Evolutionary conservation across 2,113 vertebrate genomes (phyloP).

Genomic region (Myotis brandtii): DNA sequence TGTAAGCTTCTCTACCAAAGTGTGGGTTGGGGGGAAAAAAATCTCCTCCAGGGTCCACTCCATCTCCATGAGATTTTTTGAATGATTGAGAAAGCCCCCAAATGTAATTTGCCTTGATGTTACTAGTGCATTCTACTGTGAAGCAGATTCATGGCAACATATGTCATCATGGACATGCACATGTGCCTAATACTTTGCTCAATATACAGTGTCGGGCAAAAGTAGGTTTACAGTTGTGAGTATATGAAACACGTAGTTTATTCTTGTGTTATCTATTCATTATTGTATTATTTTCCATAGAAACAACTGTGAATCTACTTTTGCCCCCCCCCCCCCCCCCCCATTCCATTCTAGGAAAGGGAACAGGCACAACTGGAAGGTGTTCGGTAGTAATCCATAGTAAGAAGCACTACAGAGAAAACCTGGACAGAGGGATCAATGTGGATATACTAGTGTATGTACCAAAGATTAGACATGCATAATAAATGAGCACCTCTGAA

Average conservation of each 20-base stretch:
- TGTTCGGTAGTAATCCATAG: background rate
- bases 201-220: background rate
- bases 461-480: background rate
- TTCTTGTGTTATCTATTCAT: background rate
- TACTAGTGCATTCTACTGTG: background rate
- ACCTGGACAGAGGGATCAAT: background rate
- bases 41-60: background rate
- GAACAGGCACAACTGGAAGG: background rate
- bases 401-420: background rate
- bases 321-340: background rate
- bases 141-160: background rate
- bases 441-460: background rate
- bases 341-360: background rate
- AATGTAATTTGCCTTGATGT: background rate
- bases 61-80: background rate
- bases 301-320: background rate
- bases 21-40: background rate
- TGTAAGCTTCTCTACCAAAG: background rate
- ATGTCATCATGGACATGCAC: background rate
- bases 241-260: background rate
- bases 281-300: background rate
- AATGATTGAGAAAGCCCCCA: background rate
- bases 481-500: background rate
- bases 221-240: background rate
- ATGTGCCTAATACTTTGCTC: background rate